Evolutionary conservation across 2,888 invertebrate species (phyloP).

Genomic region (Macrosoma leucophasiata): DNA sequence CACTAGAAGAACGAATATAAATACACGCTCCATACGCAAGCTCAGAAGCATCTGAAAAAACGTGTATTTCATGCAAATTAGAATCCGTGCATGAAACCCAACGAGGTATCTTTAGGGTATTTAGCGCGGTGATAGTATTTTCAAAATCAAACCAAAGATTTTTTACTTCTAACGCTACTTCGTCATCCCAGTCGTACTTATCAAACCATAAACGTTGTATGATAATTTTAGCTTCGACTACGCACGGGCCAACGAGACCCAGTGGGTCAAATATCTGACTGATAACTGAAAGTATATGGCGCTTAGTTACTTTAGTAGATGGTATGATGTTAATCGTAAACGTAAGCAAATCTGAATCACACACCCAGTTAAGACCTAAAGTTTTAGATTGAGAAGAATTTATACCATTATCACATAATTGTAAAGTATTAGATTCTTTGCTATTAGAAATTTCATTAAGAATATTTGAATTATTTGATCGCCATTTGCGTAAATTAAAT

Average conservation of each 20-base stretch:
- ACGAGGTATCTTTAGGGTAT: conserved; percentile 3
- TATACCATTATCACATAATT: too few relatives aligned
- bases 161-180: background rate
- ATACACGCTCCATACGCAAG: conserved; percentile 1
- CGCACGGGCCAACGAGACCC: conserved; percentile 19
- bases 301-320: too few relatives aligned
- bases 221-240: conserved; percentile 25
- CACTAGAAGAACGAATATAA: too few relatives aligned
- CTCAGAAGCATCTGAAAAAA: conserved; percentile 2
- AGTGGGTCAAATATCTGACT: conserved; percentile 27
- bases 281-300: conserved; percentile 5
- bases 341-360: too few relatives aligned
- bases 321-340: too few relatives aligned
- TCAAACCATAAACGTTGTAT: conserved; percentile 25
- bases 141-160: background rate
- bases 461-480: conserved; percentile 22
- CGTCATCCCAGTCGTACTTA: conserved; percentile 26
- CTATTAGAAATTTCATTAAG: conserved; percentile 1
- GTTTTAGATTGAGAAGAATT: too few relatives aligned
- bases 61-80: background rate
- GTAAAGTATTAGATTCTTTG: too few relatives aligned
- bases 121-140: background rate
- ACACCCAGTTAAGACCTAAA: too few relatives aligned
- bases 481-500: conserved; percentile 24
- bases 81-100: background rate